These are phyloP conservation scores for Rattus norvegicus DNA, from an alignment of 2,113 vertebrate genomes.

Conservation along the genomic window DNA sequence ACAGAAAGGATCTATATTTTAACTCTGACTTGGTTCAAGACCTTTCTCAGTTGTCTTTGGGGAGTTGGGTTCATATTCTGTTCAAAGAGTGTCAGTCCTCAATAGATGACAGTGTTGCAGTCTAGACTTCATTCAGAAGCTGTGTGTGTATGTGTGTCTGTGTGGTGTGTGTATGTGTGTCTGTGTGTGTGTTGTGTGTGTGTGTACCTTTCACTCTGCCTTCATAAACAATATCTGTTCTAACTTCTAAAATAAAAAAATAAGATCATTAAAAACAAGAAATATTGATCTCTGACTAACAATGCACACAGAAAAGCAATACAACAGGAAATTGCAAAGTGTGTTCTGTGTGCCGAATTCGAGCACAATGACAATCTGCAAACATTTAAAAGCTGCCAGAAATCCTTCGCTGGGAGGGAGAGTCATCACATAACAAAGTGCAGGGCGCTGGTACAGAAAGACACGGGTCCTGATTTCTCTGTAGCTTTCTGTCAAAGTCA, in stretches of 20 bases:
- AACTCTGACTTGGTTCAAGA: constrained; percentile 54
- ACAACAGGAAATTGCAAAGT: background rate
- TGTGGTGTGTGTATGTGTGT: constrained; percentile 14
- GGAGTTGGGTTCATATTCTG: constrained; percentile 58
- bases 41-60: constrained; percentile 47
- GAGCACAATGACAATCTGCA: background rate
- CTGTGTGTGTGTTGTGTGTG: constrained; percentile 39
- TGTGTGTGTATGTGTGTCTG: too few relatives aligned
- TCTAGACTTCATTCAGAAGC: background rate
- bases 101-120: background rate
- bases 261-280: background rate
- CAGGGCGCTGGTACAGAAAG: background rate
- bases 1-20: constrained; percentile 52
- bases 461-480: background rate
- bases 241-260: background rate
- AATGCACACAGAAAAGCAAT: background rate
- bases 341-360: background rate
- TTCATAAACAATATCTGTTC: constrained; percentile 33
- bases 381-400: background rate
- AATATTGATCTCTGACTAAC: constrained; percentile 44
- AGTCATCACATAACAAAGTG: background rate
- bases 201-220: background rate
- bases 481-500: constrained; percentile 39
- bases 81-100: constrained; percentile 43
- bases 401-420: background rate